Conservation (phyloP, 2,797 vertebrate species). For the Cuniculus paca region DNA sequence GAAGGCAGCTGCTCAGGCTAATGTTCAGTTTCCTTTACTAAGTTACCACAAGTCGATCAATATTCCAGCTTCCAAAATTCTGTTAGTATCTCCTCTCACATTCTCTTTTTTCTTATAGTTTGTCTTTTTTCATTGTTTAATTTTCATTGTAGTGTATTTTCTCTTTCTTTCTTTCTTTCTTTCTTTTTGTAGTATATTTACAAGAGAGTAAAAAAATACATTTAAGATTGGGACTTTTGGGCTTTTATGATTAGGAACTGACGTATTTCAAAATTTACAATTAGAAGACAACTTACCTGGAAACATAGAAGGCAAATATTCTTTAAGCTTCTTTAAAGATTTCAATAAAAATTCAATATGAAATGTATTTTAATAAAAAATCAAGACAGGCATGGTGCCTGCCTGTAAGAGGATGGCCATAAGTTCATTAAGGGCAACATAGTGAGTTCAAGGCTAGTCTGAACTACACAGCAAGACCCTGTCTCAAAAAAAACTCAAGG, state of each 20-base stretch:
- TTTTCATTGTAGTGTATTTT: constrained; percentile 47
- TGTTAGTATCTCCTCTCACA: background rate
- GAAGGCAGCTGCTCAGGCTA: background rate
- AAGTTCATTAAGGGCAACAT: background rate
- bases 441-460: background rate
- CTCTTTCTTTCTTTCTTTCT: constrained; percentile 29
- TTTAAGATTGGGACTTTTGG: background rate
- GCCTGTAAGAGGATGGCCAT: background rate
- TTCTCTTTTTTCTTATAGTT: constrained; percentile 9
- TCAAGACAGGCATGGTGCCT: background rate
- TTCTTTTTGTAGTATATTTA: constrained; percentile 42
- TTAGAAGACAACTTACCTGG: background rate
- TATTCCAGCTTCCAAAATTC: constrained; percentile 1
- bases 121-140: constrained; percentile 47
- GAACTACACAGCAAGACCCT: background rate
- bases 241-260: background rate
- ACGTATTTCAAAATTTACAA: constrained; percentile 65
- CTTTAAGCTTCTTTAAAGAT: constrained; percentile 48
- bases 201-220: constrained; percentile 27
- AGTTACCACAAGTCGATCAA: background rate
- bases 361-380: background rate
- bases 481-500: background rate
- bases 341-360: background rate
- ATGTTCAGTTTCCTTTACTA: background rate
- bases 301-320: background rate